Percentiles rank a stretch among this genome's conserved stretches.
These are phyloP conservation scores for Cydia splendana DNA, from an alignment of 1,140 invertebrate genomes.

Conservation along the genomic window DNA sequence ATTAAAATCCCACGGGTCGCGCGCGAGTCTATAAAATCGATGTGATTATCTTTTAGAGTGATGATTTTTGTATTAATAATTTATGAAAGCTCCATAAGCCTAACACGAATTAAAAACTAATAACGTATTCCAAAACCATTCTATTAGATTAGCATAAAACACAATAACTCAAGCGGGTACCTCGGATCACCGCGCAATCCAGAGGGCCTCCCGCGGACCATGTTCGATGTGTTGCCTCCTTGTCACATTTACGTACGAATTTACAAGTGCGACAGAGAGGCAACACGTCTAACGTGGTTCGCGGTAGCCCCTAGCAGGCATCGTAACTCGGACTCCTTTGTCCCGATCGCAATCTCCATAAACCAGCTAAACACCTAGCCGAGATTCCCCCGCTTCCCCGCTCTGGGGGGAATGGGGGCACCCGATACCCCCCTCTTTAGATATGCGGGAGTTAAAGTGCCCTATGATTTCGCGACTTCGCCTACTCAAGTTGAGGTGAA, in stretches of 20 bases:
- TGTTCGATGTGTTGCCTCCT: too few relatives aligned
- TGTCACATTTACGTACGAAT: too few relatives aligned
- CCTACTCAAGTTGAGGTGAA: conserved; percentile 37
- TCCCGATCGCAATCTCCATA: conserved; percentile 75
- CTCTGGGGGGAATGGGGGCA: conserved; percentile 34
- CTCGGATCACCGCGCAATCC: conserved; percentile 49
- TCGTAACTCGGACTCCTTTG: conserved; percentile 61
- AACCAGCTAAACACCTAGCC: conserved; percentile 72
- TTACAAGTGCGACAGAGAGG: too few relatives aligned
- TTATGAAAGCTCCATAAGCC: too few relatives aligned
- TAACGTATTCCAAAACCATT: not conserved
- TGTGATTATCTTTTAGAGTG: too few relatives aligned
- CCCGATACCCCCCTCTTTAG: conserved; percentile 37
- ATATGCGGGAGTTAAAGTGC: conserved; percentile 52
- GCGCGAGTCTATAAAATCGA: too few relatives aligned
- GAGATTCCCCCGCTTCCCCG: conserved; percentile 52
- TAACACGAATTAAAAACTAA: conserved; percentile 13
- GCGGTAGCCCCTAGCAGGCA: conserved; percentile 35
- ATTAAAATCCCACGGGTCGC: too few relatives aligned
- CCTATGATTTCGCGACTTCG: conserved; percentile 55
- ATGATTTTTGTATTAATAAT: not conserved
- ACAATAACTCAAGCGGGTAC: conserved; percentile 8
- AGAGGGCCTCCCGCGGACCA: too few relatives aligned
- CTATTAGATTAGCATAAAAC: conserved; percentile 21
- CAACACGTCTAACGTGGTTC: too few relatives aligned